Conservation (phyloP, 2,888 invertebrate species). For the Nomada lathburiana region DNA sequence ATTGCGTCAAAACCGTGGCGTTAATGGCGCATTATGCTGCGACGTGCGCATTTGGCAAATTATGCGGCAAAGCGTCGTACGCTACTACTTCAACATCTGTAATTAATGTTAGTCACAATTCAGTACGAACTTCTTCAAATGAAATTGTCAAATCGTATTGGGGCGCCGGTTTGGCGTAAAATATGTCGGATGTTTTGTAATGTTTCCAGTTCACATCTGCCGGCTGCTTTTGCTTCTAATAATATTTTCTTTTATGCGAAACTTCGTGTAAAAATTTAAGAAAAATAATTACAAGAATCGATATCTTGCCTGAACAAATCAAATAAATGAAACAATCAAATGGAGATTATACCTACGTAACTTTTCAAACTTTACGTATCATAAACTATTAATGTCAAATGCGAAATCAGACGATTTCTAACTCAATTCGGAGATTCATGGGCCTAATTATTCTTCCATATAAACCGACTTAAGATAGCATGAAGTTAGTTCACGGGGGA, state of each 20-base stretch:
- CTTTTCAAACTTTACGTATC: too few relatives aligned
- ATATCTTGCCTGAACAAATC: too few relatives aligned
- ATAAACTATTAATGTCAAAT: too few relatives aligned
- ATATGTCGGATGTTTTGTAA: too few relatives aligned
- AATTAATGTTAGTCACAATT: background rate
- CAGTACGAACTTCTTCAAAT: background rate
- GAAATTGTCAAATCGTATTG: background rate
- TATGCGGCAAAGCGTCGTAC: background rate
- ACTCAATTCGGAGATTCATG: background rate
- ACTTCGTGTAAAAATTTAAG: too few relatives aligned
- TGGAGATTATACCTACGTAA: too few relatives aligned
- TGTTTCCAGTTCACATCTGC: too few relatives aligned
- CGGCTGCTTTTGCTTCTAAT: too few relatives aligned
- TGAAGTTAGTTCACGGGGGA: background rate
- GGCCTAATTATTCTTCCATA: background rate
- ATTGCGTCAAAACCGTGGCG: background rate
- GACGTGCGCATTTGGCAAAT: background rate
- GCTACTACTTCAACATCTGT: background rate
- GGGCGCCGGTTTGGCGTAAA: too few relatives aligned
- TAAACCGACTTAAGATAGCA: background rate
- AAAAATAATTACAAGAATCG: too few relatives aligned
- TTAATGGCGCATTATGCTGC: background rate
- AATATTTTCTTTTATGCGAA: too few relatives aligned
- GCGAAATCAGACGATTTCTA: background rate
- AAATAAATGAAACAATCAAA: too few relatives aligned